phyloP scores from a whole-genome alignment of 2,113 vertebrate species.

The Cochlearius cochlearius region DNA sequence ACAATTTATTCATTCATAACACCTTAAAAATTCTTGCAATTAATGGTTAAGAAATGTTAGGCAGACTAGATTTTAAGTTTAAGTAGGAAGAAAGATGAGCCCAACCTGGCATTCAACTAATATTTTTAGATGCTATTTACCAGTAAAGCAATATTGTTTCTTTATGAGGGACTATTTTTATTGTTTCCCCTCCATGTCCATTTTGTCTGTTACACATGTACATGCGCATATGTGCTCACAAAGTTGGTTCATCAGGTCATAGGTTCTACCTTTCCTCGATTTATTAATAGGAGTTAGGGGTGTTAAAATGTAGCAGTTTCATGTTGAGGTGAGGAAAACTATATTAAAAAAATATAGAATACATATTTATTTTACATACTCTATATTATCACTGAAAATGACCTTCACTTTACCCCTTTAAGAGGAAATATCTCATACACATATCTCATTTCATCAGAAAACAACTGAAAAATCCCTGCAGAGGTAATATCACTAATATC shows the following conservation, averaged over 20 bases:
- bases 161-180: neutral
- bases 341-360: neutral
- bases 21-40: neutral
- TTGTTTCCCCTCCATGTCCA: accelerated
- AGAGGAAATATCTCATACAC: neutral
- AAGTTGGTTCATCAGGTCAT: neutral
- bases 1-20: neutral
- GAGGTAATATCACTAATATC: neutral
- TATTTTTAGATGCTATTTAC: neutral
- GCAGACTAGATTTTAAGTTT: neutral
- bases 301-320: neutral
- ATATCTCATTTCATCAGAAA: neutral
- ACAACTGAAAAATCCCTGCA: neutral
- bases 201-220: neutral
- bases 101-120: neutral
- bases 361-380: neutral
- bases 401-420: neutral
- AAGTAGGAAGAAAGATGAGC: neutral
- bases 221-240: neutral
- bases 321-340: neutral
- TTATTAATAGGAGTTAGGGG: neutral
- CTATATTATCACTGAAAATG: neutral
- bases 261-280: neutral
- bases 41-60: neutral
- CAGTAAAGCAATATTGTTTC: neutral